Evolutionary conservation across 2,888 invertebrate species (phyloP).

Genomic region (Eurytoma californica): DNA sequence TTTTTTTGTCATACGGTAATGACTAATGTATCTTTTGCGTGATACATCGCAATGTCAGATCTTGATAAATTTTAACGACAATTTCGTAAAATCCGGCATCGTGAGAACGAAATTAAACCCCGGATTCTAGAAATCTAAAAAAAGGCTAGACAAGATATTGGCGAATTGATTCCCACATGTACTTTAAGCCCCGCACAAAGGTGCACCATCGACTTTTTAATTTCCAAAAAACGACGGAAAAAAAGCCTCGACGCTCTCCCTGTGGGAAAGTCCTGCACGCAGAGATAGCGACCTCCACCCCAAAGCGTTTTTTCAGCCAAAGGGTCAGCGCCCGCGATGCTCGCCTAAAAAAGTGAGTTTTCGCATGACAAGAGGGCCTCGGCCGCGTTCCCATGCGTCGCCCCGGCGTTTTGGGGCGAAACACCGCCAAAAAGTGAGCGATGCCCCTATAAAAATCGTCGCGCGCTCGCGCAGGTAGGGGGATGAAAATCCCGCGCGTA

Average conservation of each 20-base stretch:
- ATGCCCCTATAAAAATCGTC: conserved; percentile 57
- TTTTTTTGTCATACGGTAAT: neutral
- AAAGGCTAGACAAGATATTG: conserved; percentile 6
- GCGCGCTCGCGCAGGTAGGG: conserved; percentile 59
- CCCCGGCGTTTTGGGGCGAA: conserved; percentile 51
- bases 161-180: neutral
- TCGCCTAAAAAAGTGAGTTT: conserved; percentile 38
- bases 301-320: conserved; percentile 28
- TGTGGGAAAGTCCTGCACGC: conserved; percentile 60
- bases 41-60: neutral
- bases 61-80: conserved; percentile 29
- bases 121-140: neutral
- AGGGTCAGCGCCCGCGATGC: conserved; percentile 61
- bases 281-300: conserved; percentile 36
- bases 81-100: conserved; percentile 24
- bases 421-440: conserved; percentile 61
- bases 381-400: conserved; percentile 52
- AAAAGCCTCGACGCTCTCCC: conserved; percentile 29
- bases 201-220: conserved; percentile 29
- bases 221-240: conserved; percentile 54
- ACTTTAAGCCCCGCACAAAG: conserved; percentile 17
- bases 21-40: neutral
- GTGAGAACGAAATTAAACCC: conserved; percentile 44
- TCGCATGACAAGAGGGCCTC: conserved; percentile 34
- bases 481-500: conserved; percentile 53